These are phyloP conservation scores for Neuroscelio doddi DNA, from an alignment of 2,888 invertebrate species.

Conservation along the genomic window DNA sequence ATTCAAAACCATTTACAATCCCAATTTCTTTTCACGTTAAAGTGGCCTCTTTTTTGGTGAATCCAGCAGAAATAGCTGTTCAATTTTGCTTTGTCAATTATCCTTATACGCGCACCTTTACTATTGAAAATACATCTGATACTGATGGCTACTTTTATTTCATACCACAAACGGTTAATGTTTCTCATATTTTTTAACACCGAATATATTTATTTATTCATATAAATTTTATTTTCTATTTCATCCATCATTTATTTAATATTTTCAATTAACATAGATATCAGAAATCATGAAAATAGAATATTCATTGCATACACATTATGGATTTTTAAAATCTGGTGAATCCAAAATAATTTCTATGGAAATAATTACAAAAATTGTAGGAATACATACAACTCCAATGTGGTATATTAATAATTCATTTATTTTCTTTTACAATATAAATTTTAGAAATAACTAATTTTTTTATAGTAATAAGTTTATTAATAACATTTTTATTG, in stretches of 20 bases:
- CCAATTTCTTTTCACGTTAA: conserved; percentile 74
- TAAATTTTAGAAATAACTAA: conserved; percentile 25
- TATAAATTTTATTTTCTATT: neutral
- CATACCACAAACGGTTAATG: conserved; percentile 67
- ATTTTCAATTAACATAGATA: conserved; percentile 47
- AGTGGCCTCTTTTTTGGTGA: conserved; percentile 73
- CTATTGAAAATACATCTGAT: conserved; percentile 72
- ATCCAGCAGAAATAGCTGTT: conserved; percentile 74
- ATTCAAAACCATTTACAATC: conserved; percentile 74
- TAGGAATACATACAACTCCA: conserved; percentile 72
- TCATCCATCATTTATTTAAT: too few relatives aligned
- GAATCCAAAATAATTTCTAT: conserved; percentile 71
- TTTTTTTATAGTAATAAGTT: neutral
- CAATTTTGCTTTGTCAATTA: conserved; percentile 77
- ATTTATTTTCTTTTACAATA: conserved; percentile 60
- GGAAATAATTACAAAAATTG: conserved; percentile 71
- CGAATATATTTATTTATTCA: neutral
- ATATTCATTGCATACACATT: conserved; percentile 57
- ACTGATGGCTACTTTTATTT: conserved; percentile 74
- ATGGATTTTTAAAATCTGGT: conserved; percentile 70
- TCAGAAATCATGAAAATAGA: conserved; percentile 41
- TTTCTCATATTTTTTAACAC: neutral
- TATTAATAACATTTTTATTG: neutral
- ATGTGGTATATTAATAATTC: conserved; percentile 51
- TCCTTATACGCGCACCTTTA: conserved; percentile 73